A percentile compares a stretch with the other conserved stretches of the same genome.
phyloP scores from a whole-genome alignment of 2,113 vertebrate genomes.

The Saguinus midas region DNA sequence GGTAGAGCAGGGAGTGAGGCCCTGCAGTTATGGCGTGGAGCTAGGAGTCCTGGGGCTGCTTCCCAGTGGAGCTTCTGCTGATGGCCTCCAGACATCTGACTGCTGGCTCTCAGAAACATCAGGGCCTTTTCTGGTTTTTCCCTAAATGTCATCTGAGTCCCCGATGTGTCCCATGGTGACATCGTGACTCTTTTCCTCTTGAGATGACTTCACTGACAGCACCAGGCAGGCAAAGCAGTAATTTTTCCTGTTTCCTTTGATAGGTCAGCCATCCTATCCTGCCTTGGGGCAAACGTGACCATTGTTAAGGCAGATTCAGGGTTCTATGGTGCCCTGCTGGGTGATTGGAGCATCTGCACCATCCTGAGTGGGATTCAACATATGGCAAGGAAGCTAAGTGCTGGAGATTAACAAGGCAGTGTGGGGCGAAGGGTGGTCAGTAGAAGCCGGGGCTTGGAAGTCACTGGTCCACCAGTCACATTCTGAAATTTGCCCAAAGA shows the following conservation, averaged over 20 bases:
- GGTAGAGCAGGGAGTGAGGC: neutral
- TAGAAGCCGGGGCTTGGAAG: neutral
- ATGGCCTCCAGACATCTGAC: neutral
- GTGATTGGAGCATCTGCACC: neutral
- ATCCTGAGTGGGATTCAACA: neutral
- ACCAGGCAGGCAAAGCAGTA: neutral
- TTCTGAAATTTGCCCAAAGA: neutral
- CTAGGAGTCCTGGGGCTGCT: neutral
- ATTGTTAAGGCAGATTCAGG: neutral
- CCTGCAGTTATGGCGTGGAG: neutral
- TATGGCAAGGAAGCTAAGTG: neutral
- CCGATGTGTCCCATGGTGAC: neutral
- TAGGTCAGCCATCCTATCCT: neutral
- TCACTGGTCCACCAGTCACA: neutral
- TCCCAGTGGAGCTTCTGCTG: neutral
- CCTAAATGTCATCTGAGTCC: neutral
- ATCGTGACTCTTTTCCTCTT: neutral
- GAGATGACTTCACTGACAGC: neutral
- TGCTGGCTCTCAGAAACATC: neutral
- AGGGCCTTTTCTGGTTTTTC: constrained; percentile 14
- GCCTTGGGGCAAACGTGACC: neutral
- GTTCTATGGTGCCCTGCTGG: neutral
- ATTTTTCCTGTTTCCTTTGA: neutral
- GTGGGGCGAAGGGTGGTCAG: too few species aligned
- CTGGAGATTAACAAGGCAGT: neutral